These are phyloP conservation scores for Silurus lanzhouensis DNA, from an alignment of 2,797 vertebrate species.

Conservation along the genomic window DNA sequence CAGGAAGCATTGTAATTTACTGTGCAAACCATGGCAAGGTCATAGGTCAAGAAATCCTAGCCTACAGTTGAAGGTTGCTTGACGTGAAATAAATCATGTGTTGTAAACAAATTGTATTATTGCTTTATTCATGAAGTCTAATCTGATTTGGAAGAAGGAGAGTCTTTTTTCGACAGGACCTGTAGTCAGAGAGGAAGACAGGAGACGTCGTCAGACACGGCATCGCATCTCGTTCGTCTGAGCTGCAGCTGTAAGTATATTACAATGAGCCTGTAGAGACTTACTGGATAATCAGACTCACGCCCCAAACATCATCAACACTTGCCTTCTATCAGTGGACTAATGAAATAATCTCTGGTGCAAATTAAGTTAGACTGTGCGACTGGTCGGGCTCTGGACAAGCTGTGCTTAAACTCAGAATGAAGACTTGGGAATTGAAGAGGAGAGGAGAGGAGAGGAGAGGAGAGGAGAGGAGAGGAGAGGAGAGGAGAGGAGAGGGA, in stretches of 20 bases:
- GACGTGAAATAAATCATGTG: slow-evolving; percentile 78
- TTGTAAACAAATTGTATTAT: slow-evolving; percentile 81
- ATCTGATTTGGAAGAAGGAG: slow-evolving; percentile 73
- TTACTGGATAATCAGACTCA: slow-evolving; percentile 58
- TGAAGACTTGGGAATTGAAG: slow-evolving; percentile 11
- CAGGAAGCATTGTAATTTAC: slow-evolving; percentile 66
- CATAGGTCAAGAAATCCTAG: slow-evolving; percentile 65
- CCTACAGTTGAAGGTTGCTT: slow-evolving; percentile 69
- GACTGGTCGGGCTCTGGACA: slow-evolving; percentile 52
- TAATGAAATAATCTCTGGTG: slow-evolving; percentile 67
- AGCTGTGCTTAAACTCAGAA: slow-evolving; percentile 57
- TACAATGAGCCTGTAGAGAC: slow-evolving; percentile 63
- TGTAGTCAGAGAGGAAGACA: slow-evolving; percentile 4
- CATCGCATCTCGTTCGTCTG: slow-evolving; percentile 61
- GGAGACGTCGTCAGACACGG: slow-evolving; percentile 26
- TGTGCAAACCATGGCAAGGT: slow-evolving; percentile 71
- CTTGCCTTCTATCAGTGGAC: slow-evolving; percentile 59
- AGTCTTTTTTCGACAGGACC: slow-evolving; percentile 64
- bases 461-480: neutral
- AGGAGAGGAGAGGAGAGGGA: neutral
- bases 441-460: neutral
- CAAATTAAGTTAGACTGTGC: slow-evolving; percentile 62
- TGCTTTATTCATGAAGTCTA: slow-evolving; percentile 80
- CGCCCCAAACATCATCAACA: slow-evolving; percentile 58
- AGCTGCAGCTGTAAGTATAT: slow-evolving; percentile 67